Percentiles rank a stretch among this genome's conserved stretches.
Conservation (phyloP, 2,888 invertebrate species). For the Leucophora obtusa region DNA sequence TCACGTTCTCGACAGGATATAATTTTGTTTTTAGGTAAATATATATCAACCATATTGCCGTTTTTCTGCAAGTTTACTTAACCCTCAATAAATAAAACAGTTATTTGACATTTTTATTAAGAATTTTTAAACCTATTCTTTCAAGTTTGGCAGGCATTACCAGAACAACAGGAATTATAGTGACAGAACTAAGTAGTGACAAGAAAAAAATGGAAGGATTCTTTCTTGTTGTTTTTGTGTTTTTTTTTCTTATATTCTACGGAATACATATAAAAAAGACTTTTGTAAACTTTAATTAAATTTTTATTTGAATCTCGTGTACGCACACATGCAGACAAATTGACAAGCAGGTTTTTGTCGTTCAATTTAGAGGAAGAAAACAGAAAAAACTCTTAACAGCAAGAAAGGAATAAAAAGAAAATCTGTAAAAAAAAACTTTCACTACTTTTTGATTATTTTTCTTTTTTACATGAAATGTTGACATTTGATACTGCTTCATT, state of each 20-base stretch:
- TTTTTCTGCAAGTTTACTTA: conserved; percentile 3
- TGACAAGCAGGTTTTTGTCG: conserved; percentile 30
- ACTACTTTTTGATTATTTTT: conserved; percentile 29
- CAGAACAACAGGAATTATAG: not conserved
- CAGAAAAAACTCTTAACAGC: conserved; percentile 28
- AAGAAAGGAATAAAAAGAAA: conserved; percentile 32
- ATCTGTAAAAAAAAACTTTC: conserved; percentile 45
- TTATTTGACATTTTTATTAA: conserved; percentile 57
- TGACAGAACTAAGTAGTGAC: conserved; percentile 8
- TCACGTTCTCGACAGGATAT: no score
- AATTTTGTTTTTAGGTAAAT: no score
- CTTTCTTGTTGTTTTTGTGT: not conserved
- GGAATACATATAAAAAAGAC: conserved; percentile 38
- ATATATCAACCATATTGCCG: no score
- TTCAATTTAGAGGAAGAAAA: not conserved
- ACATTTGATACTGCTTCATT: conserved; percentile 48
- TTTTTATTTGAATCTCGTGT: conserved; percentile 49
- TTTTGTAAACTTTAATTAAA: conserved; percentile 63
- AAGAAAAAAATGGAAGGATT: conserved; percentile 18
- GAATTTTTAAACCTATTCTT: conserved; percentile 16
- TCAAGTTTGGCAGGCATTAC: conserved; percentile 42
- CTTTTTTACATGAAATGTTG: conserved; percentile 12
- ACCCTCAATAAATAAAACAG: conserved; percentile 47
- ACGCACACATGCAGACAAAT: conserved; percentile 49
- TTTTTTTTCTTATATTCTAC: no score